phyloP scores from a whole-genome alignment of 2,113 vertebrate species.

The Lasiurus borealis region DNA sequence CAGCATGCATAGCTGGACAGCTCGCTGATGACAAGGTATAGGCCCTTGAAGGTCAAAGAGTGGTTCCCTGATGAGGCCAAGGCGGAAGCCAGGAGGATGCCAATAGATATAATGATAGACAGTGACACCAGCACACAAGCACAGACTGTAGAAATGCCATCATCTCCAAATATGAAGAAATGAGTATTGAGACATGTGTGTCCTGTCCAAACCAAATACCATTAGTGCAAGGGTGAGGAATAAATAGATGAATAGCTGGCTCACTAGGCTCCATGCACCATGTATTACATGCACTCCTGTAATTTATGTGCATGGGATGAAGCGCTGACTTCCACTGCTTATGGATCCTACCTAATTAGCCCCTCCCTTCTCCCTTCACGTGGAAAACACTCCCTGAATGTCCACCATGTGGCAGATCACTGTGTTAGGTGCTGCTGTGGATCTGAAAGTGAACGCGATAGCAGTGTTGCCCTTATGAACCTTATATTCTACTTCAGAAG shows the following conservation, averaged over 20 bases:
- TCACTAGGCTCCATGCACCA: background rate
- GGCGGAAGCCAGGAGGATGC: background rate
- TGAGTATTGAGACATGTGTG: accelerated
- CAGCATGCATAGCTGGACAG: background rate
- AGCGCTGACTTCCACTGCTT: background rate
- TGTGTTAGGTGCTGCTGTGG: background rate
- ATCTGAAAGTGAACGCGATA: background rate
- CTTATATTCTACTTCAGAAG: background rate
- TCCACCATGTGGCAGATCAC: background rate
- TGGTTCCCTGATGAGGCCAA: background rate
- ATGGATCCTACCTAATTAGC: background rate
- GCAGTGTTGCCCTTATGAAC: background rate
- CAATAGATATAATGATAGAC: background rate
- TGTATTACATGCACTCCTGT: background rate
- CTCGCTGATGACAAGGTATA: background rate
- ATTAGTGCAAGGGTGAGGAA: background rate
- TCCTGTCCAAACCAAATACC: background rate
- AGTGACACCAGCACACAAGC: background rate
- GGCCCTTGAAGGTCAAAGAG: background rate
- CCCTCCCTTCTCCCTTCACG: background rate
- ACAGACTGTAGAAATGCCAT: background rate
- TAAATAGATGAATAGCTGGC: background rate
- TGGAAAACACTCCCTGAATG: background rate
- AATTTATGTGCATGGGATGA: background rate
- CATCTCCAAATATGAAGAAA: background rate